These are phyloP conservation scores for Semotilus atromaculatus DNA, from an alignment of 2,797 vertebrate genomes.

Conservation along the genomic window DNA sequence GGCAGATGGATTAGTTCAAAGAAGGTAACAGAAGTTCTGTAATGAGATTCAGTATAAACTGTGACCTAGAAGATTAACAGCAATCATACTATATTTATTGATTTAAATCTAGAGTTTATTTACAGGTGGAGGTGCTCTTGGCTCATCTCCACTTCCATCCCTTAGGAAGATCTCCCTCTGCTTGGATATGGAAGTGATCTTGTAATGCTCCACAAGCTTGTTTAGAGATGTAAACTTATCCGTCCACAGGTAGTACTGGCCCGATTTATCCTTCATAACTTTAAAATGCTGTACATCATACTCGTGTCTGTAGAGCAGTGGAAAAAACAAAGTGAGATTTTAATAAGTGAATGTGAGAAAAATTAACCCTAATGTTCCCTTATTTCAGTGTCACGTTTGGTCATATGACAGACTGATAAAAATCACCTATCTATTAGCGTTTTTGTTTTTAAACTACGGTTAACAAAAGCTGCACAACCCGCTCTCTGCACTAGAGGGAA, in stretches of 20 bases:
- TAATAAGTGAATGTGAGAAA: background rate
- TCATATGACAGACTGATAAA: background rate
- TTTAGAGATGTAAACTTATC: slow-evolving; percentile 94
- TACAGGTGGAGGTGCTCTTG: slow-evolving; percentile 60
- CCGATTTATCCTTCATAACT: slow-evolving; percentile 90
- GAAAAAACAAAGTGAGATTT: background rate
- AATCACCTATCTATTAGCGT: background rate
- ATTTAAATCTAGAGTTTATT: slow-evolving; percentile 32
- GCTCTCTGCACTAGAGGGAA: slow-evolving; percentile 48
- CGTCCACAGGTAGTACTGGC: slow-evolving; percentile 92
- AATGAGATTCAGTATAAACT: background rate
- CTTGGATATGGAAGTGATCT: slow-evolving; percentile 87
- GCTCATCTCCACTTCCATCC: slow-evolving; percentile 70
- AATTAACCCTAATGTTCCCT: background rate
- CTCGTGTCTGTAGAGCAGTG: slow-evolving; percentile 83
- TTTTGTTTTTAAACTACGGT: background rate
- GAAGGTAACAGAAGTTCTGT: background rate
- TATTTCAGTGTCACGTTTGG: background rate
- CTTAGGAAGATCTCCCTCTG: slow-evolving; percentile 88
- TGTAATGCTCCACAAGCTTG: slow-evolving; percentile 94
- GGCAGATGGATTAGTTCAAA: background rate
- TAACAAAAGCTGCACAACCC: background rate
- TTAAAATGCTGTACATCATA: slow-evolving; percentile 96
- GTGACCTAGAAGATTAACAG: background rate
- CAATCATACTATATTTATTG: background rate